These are phyloP conservation scores for Dione juno DNA, from an alignment of 2,888 invertebrate species.

Conservation along the genomic window DNA sequence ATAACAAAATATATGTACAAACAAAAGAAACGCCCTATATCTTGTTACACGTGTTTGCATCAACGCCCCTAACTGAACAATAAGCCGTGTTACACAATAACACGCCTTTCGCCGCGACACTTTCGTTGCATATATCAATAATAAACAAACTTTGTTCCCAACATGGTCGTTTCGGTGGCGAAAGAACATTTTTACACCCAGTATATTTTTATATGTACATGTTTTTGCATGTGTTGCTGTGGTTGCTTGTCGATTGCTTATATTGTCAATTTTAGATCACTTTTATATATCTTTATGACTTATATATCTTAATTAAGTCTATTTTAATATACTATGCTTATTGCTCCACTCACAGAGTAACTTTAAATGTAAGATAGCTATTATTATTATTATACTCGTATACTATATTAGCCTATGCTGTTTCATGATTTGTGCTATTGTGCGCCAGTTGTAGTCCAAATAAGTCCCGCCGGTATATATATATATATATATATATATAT, in stretches of 20 bases:
- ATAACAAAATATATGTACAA: neutral
- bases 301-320: neutral
- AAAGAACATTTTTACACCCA: neutral
- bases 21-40: slow-evolving; percentile 31
- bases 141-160: slow-evolving; percentile 13
- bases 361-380: too few relatives aligned
- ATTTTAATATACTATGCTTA: too few relatives aligned
- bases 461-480: too few relatives aligned
- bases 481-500: too few relatives aligned
- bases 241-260: neutral
- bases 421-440: too few relatives aligned
- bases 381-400: too few relatives aligned
- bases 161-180: neutral
- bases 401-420: too few relatives aligned
- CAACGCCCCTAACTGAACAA: slow-evolving; percentile 30
- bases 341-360: too few relatives aligned
- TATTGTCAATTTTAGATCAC: neutral
- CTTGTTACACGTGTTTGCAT: slow-evolving; percentile 26
- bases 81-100: slow-evolving; percentile 33
- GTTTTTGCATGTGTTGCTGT: neutral
- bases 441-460: too few relatives aligned
- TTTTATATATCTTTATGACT: neutral
- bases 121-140: slow-evolving; percentile 29
- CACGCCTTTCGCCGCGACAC: slow-evolving; percentile 30
- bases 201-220: neutral